Percentiles rank a stretch among this genome's conserved stretches.
These are phyloP conservation scores for Caiman crocodilus DNA, from an alignment of 2,797 vertebrate species.

Conservation along the genomic window DNA sequence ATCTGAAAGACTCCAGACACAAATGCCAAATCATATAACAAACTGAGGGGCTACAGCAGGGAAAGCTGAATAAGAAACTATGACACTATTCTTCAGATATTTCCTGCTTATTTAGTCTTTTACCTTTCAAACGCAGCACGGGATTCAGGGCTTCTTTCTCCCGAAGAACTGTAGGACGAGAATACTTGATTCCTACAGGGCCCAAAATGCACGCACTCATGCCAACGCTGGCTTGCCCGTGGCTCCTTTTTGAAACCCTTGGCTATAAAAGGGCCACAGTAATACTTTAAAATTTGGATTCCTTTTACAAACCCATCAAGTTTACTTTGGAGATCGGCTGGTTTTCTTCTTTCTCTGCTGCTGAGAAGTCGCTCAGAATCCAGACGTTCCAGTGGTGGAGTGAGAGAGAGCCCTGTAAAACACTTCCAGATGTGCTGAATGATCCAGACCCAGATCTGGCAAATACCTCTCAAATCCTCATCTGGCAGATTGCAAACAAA, in stretches of 20 bases:
- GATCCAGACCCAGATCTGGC: constrained; percentile 60
- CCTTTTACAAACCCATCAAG: constrained; percentile 58
- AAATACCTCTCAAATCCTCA: constrained; percentile 55
- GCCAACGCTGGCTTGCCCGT: constrained; percentile 57
- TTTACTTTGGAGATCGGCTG: constrained; percentile 66
- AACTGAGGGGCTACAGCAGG: constrained; percentile 53
- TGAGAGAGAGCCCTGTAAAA: constrained; percentile 72
- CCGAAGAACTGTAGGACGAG: constrained; percentile 62
- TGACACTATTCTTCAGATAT: constrained; percentile 50
- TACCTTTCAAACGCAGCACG: constrained; percentile 78
- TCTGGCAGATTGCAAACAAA: constrained; percentile 58
- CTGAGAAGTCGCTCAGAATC: constrained; percentile 56
- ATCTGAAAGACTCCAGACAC: constrained; percentile 24
- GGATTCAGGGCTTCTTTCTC: constrained; percentile 52
- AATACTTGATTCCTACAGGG: constrained; percentile 53
- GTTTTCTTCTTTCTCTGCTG: constrained; percentile 68
- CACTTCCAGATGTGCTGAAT: constrained; percentile 82
- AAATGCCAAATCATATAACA: constrained; percentile 48
- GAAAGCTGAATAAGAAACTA: constrained; percentile 37
- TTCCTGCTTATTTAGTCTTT: constrained; percentile 73
- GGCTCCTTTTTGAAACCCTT: constrained; percentile 65
- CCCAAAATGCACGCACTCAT: constrained; percentile 43
- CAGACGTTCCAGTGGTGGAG: constrained; percentile 62
- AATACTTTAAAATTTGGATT: constrained; percentile 52
- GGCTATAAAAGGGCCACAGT: constrained; percentile 21